phyloP scores from a whole-genome alignment of 2,797 vertebrate species.

The Catamblyrhynchus diadema region DNA sequence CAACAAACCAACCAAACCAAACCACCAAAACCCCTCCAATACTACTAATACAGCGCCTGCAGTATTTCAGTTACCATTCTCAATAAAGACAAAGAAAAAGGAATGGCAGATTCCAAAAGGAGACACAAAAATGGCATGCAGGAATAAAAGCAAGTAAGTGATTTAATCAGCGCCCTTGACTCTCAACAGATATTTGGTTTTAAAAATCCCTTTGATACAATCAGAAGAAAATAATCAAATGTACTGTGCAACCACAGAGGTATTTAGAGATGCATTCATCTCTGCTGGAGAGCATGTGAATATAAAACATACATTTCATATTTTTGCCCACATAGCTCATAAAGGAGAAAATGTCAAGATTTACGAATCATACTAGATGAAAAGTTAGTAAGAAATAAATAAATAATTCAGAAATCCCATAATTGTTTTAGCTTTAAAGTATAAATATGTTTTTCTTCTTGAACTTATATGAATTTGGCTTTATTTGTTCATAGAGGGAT shows the following conservation, averaged over 20 bases:
- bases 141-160: neutral
- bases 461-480: neutral
- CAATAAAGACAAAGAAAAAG: neutral
- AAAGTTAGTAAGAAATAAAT: neutral
- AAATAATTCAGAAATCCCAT: neutral
- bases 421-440: neutral
- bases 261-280: neutral
- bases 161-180: neutral
- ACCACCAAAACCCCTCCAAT: neutral
- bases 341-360: neutral
- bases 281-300: neutral
- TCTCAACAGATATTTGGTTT: neutral
- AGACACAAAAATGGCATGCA: neutral
- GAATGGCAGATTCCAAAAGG: neutral
- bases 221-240: constrained; percentile 25
- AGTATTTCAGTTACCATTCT: neutral
- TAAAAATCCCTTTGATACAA: neutral
- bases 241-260: neutral
- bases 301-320: neutral
- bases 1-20: neutral
- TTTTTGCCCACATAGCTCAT: neutral
- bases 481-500: neutral
- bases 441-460: neutral
- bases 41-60: neutral
- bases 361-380: neutral